phyloP scores from a whole-genome alignment of 2,113 vertebrate genomes.

The Gopherus evgoodei region DNA sequence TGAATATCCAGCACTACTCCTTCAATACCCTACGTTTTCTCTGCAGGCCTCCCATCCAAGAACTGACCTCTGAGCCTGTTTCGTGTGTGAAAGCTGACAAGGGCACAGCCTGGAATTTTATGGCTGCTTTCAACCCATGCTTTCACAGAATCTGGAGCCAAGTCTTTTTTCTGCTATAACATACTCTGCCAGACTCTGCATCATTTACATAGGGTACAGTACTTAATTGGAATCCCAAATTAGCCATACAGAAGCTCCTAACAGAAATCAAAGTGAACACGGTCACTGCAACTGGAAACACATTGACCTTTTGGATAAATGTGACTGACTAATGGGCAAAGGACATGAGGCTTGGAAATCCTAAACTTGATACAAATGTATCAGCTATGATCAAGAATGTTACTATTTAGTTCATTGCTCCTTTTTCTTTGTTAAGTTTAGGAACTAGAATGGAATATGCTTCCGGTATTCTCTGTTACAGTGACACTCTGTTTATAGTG shows the following conservation, averaged over 20 bases:
- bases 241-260: background rate
- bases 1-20: background rate
- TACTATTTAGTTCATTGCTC: background rate
- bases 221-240: background rate
- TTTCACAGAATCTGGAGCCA: background rate
- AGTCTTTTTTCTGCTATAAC: too few species aligned
- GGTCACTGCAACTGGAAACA: fast-evolving
- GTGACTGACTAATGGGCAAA: background rate
- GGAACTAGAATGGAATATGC: background rate
- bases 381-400: background rate
- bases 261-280: background rate
- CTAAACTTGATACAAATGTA: background rate
- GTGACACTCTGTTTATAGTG: background rate
- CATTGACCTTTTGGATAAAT: background rate
- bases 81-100: background rate
- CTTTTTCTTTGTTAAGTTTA: background rate
- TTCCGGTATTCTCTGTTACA: background rate
- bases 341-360: background rate
- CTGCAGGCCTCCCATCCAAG: too few species aligned
- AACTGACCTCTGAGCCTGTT: background rate
- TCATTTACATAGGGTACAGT: background rate
- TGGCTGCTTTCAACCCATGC: background rate
- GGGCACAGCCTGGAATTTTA: background rate
- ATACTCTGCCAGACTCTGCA: background rate
- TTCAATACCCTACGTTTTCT: background rate